A percentile compares a stretch with the other conserved stretches of the same genome.
These are phyloP conservation scores for Trematomus bernacchii DNA, from an alignment of 2,797 vertebrate genomes.

Conservation along the genomic window DNA sequence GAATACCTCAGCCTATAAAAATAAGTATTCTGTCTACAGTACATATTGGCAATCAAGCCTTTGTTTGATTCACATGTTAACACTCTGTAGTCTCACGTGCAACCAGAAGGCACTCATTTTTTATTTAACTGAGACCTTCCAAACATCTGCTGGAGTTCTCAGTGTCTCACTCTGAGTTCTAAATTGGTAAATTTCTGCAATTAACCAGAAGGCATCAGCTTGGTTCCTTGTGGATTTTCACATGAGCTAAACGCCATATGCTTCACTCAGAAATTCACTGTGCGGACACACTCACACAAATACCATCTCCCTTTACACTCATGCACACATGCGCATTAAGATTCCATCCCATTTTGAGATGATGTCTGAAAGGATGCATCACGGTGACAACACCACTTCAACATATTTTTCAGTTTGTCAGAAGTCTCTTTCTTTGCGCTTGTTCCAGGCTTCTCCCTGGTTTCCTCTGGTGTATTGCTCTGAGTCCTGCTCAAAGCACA, in stretches of 20 bases:
- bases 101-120: conserved; percentile 33
- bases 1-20: not conserved
- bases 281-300: conserved; percentile 31
- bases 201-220: conserved; percentile 78
- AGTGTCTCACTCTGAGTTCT: conserved; percentile 66
- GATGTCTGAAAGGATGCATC: conserved; percentile 73
- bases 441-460: conserved; percentile 65
- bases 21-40: not conserved
- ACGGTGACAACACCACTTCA: conserved; percentile 69
- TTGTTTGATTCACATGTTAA: conserved; percentile 32
- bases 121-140: conserved; percentile 49
- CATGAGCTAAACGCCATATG: conserved; percentile 75
- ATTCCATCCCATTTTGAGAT: conserved; percentile 63
- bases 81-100: conserved; percentile 30
- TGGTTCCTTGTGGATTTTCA: conserved; percentile 70
- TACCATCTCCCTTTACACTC: conserved; percentile 38
- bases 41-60: conserved; percentile 10
- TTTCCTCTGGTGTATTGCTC: conserved; percentile 70
- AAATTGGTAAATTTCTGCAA: conserved; percentile 76
- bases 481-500: conserved; percentile 70
- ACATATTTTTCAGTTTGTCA: conserved; percentile 76
- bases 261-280: conserved; percentile 56
- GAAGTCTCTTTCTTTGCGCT: conserved; percentile 67
- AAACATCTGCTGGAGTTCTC: conserved; percentile 70
- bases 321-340: conserved; percentile 49